A percentile compares a stretch with the other conserved stretches of the same genome.
These are phyloP conservation scores for Pomacea maculata DNA, from an alignment of 1,140 invertebrate species.

Conservation along the genomic window DNA sequence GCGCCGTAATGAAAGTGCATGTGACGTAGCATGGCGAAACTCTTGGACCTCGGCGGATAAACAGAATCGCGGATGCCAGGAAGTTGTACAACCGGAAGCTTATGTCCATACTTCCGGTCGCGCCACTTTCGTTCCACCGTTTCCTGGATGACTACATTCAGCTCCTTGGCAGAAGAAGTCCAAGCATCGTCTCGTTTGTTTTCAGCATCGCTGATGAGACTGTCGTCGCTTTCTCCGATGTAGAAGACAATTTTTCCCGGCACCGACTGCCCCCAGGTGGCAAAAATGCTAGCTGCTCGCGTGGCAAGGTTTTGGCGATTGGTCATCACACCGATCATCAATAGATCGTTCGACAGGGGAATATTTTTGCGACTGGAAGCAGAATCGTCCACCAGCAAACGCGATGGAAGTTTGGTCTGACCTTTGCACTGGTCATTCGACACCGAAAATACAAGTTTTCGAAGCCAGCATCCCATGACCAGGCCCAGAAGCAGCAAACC, in stretches of 20 bases:
- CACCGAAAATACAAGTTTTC: too few species aligned
- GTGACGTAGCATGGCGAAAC: slow-evolving; percentile 96
- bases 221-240: slow-evolving; percentile 58
- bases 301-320: slow-evolving; percentile 85
- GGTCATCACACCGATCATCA: slow-evolving; percentile 92
- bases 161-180: not conserved
- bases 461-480: too few species aligned
- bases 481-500: too few species aligned
- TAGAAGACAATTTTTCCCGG: slow-evolving; percentile 90
- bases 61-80: slow-evolving; percentile 83
- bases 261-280: slow-evolving; percentile 87
- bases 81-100: slow-evolving; percentile 76
- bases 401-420: too few species aligned
- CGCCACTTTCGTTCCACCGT: not conserved
- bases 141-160: not conserved
- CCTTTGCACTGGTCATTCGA: too few species aligned
- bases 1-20: slow-evolving; percentile 90
- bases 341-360: slow-evolving; percentile 11
- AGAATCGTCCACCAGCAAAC: not conserved
- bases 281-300: slow-evolving; percentile 83
- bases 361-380: not conserved
- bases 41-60: slow-evolving; percentile 99
- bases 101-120: not conserved
- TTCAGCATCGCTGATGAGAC: not conserved
- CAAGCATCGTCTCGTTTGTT: not conserved